A percentile compares a stretch with the other conserved stretches of the same genome.
phyloP scores from a whole-genome alignment of 2,888 invertebrate species.

The Amiota mariae region DNA sequence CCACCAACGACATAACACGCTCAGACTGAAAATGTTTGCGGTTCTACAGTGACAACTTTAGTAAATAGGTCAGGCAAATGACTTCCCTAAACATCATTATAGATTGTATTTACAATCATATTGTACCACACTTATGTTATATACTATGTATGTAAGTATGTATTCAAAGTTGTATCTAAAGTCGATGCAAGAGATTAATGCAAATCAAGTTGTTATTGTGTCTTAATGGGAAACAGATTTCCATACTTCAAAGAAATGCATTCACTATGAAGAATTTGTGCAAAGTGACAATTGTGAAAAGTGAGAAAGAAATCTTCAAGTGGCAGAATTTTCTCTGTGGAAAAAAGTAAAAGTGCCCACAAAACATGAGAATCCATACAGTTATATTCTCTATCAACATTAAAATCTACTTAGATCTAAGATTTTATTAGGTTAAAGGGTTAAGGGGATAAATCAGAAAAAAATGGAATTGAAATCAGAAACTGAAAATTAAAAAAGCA shows the following conservation, averaged over 20 bases:
- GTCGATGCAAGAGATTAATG: not conserved
- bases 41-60: conserved; percentile 7
- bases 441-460: too few species aligned
- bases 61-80: conserved; percentile 25
- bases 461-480: too few species aligned
- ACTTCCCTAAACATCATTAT: conserved; percentile 21
- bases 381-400: too few species aligned
- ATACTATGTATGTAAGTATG: too few species aligned
- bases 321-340: not conserved
- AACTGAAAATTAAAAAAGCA: too few species aligned
- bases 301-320: not conserved
- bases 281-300: not conserved
- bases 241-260: conserved; percentile 21
- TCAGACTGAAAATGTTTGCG: conserved; percentile 15
- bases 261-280: conserved; percentile 10
- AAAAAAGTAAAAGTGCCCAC: not conserved
- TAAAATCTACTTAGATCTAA: too few species aligned
- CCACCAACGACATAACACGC: not conserved
- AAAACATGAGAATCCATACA: too few species aligned
- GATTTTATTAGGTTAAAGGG: too few species aligned
- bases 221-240: conserved; percentile 26
- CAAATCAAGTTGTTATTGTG: conserved; percentile 3
- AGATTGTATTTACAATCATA: not conserved
- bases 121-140: not conserved
- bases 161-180: too few species aligned